Percentiles rank a stretch among this genome's conserved stretches.
Conservation (phyloP, 2,113 vertebrate species). For the Saccopteryx bilineata region DNA sequence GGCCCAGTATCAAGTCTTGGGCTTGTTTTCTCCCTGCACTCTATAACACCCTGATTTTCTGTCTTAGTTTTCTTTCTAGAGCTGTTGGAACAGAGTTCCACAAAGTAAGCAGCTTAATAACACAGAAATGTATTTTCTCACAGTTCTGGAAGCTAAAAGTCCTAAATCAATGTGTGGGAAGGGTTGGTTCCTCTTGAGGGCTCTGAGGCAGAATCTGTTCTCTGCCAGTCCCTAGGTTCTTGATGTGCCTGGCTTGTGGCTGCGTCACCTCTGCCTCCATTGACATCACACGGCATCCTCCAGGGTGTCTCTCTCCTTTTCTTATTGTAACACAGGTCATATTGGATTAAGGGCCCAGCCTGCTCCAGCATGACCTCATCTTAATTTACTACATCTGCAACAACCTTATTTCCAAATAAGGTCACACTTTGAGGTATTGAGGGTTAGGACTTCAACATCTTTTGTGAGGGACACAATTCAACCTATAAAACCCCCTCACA, state of each 20-base stretch:
- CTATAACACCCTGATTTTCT: neutral
- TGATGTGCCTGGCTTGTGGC: neutral
- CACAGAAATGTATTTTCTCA: neutral
- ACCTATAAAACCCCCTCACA: neutral
- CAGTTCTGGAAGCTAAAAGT: neutral
- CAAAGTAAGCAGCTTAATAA: neutral
- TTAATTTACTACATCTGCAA: neutral
- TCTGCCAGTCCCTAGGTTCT: neutral
- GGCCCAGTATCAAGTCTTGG: neutral
- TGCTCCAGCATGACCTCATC: neutral
- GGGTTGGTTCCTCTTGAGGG: neutral
- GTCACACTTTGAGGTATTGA: neutral
- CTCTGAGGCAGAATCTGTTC: neutral
- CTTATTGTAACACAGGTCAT: neutral
- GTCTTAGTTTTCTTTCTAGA: neutral
- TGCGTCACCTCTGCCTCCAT: neutral
- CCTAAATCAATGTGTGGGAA: neutral
- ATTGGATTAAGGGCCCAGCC: neutral
- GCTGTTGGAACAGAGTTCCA: neutral
- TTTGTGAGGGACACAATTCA: neutral
- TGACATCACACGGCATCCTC: neutral
- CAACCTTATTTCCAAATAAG: conserved; percentile 3
- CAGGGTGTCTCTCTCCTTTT: neutral
- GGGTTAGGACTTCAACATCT: neutral
- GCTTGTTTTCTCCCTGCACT: neutral